A percentile compares a stretch with the other conserved stretches of the same genome.
Evolutionary conservation across 2,113 vertebrate genomes (phyloP).

Genomic region (Axis porcinus): DNA sequence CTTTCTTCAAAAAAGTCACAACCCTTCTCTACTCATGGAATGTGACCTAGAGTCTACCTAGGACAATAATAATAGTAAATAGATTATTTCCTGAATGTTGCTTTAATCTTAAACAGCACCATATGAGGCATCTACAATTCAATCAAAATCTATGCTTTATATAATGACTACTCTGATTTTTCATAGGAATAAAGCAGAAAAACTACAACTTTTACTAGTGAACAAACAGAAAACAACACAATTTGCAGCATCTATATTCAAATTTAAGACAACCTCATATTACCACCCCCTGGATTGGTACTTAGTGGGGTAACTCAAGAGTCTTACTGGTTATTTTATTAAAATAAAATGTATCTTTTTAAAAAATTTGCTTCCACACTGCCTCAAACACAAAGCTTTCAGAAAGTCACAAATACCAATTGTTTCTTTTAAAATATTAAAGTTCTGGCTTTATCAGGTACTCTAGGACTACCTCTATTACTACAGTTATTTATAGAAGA

Average conservation of each 20-base stretch:
- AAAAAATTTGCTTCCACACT: not conserved
- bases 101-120: not conserved
- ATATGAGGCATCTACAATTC: not conserved
- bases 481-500: not conserved
- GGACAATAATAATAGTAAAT: not conserved
- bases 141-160: not conserved
- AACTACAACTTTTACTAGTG: not conserved
- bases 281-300: not conserved
- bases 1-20: not conserved
- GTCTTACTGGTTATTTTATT: not conserved
- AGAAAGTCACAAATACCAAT: not conserved
- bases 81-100: not conserved
- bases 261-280: not conserved
- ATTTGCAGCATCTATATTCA: not conserved
- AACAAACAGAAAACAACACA: not conserved
- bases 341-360: not conserved
- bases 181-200: not conserved
- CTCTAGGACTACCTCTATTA: not conserved
- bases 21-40: not conserved
- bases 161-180: not conserved
- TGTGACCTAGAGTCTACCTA: not conserved
- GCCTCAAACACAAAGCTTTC: not conserved
- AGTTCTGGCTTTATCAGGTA: not conserved
- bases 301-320: not conserved
- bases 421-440: constrained; percentile 8